Conservation (phyloP, 2,113 vertebrate species). For the Daboia siamensis region DNA sequence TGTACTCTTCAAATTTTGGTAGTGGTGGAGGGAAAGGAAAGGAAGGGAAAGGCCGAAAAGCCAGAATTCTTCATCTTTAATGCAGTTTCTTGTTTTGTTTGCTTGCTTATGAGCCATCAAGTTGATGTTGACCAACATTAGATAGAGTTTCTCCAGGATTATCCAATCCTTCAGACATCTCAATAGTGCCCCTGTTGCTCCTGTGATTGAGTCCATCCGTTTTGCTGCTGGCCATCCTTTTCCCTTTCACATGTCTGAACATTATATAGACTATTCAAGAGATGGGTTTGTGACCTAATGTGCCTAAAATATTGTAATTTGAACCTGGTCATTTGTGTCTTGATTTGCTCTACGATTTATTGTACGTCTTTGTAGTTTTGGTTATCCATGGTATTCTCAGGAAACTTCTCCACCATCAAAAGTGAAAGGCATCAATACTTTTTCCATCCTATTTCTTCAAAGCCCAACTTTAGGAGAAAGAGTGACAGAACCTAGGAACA, state of each 20-base stretch:
- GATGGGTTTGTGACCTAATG: background rate
- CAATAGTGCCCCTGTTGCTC: background rate
- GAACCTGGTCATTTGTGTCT: background rate
- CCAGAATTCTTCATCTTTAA: background rate
- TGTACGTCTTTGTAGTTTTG: background rate
- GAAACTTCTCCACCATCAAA: background rate
- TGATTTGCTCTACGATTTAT: background rate
- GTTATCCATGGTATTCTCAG: background rate
- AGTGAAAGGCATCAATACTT: background rate
- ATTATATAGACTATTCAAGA: background rate
- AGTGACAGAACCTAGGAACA: background rate
- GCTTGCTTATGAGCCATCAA: background rate
- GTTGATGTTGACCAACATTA: background rate
- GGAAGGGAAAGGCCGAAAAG: background rate
- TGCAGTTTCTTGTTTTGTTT: background rate
- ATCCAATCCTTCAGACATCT: background rate
- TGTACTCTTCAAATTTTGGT: background rate
- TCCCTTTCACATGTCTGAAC: background rate
- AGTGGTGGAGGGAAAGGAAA: background rate
- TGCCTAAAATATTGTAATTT: background rate
- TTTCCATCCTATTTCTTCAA: background rate
- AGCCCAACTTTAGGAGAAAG: background rate
- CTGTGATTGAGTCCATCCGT: background rate
- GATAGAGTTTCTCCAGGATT: background rate
- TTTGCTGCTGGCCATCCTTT: background rate